Percentiles rank a stretch among this genome's conserved stretches.
These are phyloP conservation scores for Paracentrotus lividus DNA, from an alignment of 53 echinoderm and acorn worm species.

Conservation along the genomic window DNA sequence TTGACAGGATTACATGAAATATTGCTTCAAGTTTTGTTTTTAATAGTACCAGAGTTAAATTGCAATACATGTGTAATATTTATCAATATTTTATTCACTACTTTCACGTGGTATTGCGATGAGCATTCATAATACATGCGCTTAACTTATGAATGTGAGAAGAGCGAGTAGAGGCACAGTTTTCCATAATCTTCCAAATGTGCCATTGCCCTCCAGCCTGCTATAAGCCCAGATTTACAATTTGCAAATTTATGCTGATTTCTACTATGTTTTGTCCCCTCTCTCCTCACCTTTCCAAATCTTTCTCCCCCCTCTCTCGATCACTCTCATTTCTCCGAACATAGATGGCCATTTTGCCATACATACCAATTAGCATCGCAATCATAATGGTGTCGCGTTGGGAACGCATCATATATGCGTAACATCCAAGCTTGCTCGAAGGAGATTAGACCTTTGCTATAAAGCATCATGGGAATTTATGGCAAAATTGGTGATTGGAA, in stretches of 20 bases:
- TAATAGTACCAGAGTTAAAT: not conserved
- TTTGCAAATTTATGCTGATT: slow-evolving; percentile 69
- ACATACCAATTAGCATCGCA: slow-evolving; percentile 67
- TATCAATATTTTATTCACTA: too few relatives aligned
- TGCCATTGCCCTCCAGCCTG: not conserved
- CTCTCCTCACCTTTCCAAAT: not conserved
- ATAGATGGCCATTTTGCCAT: slow-evolving; percentile 5
- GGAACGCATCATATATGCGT: slow-evolving; percentile 48
- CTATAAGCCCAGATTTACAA: slow-evolving; percentile 47
- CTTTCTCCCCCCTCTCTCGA: not conserved
- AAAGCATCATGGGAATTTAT: slow-evolving; percentile 45
- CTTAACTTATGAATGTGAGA: too few relatives aligned
- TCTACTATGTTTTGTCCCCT: not conserved
- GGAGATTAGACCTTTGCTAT: slow-evolving; percentile 48
- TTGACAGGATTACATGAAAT: too few relatives aligned
- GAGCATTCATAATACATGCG: not conserved
- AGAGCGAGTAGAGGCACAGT: not conserved
- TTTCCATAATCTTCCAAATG: not conserved
- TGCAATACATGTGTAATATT: not conserved
- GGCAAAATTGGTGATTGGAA: not conserved
- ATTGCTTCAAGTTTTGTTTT: not conserved
- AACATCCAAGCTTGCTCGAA: slow-evolving; percentile 44
- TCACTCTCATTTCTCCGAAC: not conserved
- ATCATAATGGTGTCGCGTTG: slow-evolving; percentile 66
- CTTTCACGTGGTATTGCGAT: not conserved